Evolutionary conservation across 2,888 invertebrate species (phyloP), one percentile per base, ranked within the genome.

Genomic region (Rhagophthalmus giganteus): DNA sequence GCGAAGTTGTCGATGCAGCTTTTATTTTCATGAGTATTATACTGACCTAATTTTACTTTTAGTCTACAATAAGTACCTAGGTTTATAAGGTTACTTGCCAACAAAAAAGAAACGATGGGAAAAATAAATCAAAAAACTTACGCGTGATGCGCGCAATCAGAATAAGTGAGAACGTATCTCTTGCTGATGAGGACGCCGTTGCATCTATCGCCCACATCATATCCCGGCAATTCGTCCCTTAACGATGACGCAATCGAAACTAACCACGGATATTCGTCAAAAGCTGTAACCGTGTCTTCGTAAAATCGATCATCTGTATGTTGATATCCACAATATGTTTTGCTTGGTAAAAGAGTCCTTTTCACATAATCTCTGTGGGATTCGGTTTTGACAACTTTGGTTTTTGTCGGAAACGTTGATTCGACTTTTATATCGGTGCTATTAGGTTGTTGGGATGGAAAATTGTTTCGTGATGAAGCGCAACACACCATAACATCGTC

Each of bases 401-500:
- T 33, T 11, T 20, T 20, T 20, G 30, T 9, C 12, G 11, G 10
- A 3, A 3, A 3, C 11, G n/a, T 2, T 7, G 27, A n/a, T 37
- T 4, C 13, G 26, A n/a, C 9, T 8, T 14, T n/a, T n/a, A n/a
- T n/a, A n/a, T n/a, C n/a, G n/a, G n/a, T n/a, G n/a, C n/a, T n/a
- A n/a, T n/a, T n/a, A n/a, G n/a, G n/a, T n/a, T n/a, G n/a, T n/a
- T n/a, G n/a, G n/a, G n/a, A 27, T 27, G 27, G 8, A 27, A 25
- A 8, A 3, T 10, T 8, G 8, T 41, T 34, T 13, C 11, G 2
- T 3, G 13, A 13, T 8, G 35, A 3, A 6, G 32, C 44, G 27
- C 50, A 50, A 15, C 50, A 50, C 8, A 50, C 50, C 38, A 44
- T 50, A 7, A 50, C 11, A 13, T 50, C 44, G 2, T 37, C 33